Evolutionary conservation across 2,797 vertebrate genomes (phyloP).

Genomic region (Vipera ursinii): DNA sequence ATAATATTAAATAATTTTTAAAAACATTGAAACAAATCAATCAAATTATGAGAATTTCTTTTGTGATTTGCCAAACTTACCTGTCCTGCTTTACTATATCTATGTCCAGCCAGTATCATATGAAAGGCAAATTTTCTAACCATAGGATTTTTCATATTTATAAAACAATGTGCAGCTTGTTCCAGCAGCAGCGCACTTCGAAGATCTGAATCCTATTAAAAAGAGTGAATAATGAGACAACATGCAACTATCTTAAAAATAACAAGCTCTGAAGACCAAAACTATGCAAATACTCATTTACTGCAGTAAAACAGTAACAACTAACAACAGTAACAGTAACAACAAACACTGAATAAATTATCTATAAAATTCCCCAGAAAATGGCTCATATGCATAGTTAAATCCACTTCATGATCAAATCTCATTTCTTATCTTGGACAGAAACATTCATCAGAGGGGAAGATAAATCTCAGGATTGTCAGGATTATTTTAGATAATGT

Average conservation of each 20-base stretch:
- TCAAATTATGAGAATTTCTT: background rate
- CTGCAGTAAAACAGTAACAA: background rate
- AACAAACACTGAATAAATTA: background rate
- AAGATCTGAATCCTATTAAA: conserved; percentile 89
- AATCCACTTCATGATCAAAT: background rate
- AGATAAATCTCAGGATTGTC: background rate
- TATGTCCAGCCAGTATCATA: conserved; percentile 96
- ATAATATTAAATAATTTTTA: background rate
- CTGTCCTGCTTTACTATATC: conserved; percentile 97
- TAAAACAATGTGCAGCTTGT: conserved; percentile 96
- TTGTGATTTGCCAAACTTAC: conserved; percentile 69
- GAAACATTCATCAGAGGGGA: background rate
- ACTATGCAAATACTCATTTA: background rate
- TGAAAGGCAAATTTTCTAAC: conserved; percentile 98
- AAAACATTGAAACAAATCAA: background rate
- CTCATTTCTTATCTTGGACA: background rate
- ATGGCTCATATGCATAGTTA: background rate
- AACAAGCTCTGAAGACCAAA: background rate
- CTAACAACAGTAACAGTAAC: background rate
- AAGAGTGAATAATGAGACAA: conserved; percentile 31
- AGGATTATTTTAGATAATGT: background rate
- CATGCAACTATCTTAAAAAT: background rate
- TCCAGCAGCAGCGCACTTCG: conserved; percentile 94
- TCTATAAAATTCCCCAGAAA: background rate
- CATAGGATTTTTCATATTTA: conserved; percentile 97